phyloP scores from a whole-genome alignment of 2,113 vertebrate species.

The Daubentonia madagascariensis region DNA sequence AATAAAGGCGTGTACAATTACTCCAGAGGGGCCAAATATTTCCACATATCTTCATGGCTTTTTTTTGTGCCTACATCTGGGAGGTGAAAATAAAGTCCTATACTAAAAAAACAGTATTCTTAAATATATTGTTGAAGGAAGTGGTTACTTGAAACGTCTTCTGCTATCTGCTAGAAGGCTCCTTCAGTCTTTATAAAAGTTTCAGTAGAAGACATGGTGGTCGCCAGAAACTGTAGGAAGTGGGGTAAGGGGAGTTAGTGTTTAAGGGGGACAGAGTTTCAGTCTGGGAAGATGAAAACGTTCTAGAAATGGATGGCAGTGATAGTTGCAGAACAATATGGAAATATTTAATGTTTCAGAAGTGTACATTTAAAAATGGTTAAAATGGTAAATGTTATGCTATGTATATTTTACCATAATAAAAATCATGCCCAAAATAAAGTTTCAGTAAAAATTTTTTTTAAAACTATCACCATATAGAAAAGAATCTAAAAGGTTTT shows the following conservation, averaged over 20 bases:
- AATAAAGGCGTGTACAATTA: neutral
- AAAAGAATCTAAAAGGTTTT: neutral
- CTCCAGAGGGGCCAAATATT: neutral
- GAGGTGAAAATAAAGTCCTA: neutral
- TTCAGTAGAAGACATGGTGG: neutral
- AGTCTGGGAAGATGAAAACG: neutral
- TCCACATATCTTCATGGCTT: neutral
- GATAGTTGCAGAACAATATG: no score
- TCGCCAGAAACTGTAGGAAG: neutral
- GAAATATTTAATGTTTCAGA: neutral
- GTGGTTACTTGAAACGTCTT: neutral
- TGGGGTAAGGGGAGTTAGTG: neutral
- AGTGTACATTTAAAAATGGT: neutral
- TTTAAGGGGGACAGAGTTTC: neutral
- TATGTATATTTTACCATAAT: neutral
- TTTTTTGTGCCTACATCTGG: neutral
- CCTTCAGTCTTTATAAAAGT: neutral
- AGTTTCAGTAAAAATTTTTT: neutral
- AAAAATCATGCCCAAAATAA: neutral
- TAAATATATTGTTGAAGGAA: neutral
- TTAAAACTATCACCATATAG: neutral
- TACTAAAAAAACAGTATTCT: neutral
- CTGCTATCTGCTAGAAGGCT: neutral
- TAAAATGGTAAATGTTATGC: neutral
- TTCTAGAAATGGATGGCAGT: fast-evolving